Base-by-base conservation (phyloP, 2,888 invertebrate genomes). In the Teleiodes luculella region DNA sequence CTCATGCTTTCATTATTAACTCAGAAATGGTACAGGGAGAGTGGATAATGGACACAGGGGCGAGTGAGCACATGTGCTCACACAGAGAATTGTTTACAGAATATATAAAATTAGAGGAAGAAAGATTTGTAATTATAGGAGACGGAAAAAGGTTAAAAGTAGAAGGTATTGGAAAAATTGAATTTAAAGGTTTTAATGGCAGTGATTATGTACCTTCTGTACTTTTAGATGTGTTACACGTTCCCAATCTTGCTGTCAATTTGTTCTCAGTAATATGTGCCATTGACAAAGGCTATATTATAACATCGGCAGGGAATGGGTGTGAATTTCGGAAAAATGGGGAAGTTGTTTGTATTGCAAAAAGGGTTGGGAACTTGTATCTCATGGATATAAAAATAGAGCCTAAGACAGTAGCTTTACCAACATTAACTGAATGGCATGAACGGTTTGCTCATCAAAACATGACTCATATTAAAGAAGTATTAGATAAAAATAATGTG, bases 361-460 rank as follows among this genome's bases (percentile, higher is more conserved):
- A 33, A n/a, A n/a, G n/a, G n/a, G n/a, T n/a, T n/a, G n/a, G n/a
- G n/a, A n/a, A n/a, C n/a, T n/a, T n/a, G n/a, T n/a, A n/a, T n/a
- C n/a, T n/a, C n/a, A n/a, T n/a, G n/a, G n/a, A n/a, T n/a, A n/a
- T n/a, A n/a, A n/a, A n/a, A n/a, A n/a, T n/a, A n/a, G n/a, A n/a
- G n/a, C n/a, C n/a, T n/a, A n/a, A n/a, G n/a, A n/a, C n/a, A n/a
- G n/a, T n/a, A n/a, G n/a, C n/a, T n/a, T n/a, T n/a, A 11, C 8
- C n/a, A 33, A 11, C 33, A 33, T 8, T 33, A 33, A 33, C 3
- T 2, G 33, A 33, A 33, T 33, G 33, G 33, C 33, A 33, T 11
- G n/a, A 3, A 6, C 3, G 8, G 10, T 6, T 33, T 7, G 58
- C 52, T 4, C 57, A 60, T 16, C 58, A 60, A 46, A 53, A 57